These are phyloP conservation scores for Caranx ignobilis DNA, from an alignment of 2,113 vertebrate genomes.

Conservation along the genomic window DNA sequence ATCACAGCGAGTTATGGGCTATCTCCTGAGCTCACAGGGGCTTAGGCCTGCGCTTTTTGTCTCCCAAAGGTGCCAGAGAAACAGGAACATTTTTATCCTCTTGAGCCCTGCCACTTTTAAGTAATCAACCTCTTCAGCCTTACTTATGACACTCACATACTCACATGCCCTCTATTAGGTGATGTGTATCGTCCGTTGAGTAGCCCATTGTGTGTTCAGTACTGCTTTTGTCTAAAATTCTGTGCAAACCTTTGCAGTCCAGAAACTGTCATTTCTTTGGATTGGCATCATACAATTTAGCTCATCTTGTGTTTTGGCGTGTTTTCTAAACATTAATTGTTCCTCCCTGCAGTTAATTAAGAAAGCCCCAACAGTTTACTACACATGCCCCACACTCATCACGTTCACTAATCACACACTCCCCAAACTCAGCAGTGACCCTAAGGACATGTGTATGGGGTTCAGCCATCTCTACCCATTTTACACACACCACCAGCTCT, in stretches of 20 bases:
- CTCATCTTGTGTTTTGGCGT: constrained; percentile 61
- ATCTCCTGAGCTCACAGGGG: constrained; percentile 63
- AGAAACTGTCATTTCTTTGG: constrained; percentile 50
- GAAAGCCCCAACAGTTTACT: constrained; percentile 70
- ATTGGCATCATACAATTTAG: constrained; percentile 54
- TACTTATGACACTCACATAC: constrained; percentile 85
- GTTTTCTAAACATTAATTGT: constrained; percentile 69
- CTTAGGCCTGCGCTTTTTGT: constrained; percentile 61
- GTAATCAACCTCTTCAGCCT: constrained; percentile 77
- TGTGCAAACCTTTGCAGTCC: constrained; percentile 31
- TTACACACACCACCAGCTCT: constrained; percentile 26
- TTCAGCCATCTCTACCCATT: constrained; percentile 44
- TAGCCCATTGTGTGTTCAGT: constrained; percentile 33
- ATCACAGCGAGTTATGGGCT: constrained; percentile 83
- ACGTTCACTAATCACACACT: constrained; percentile 68
- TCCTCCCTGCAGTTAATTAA: constrained; percentile 72
- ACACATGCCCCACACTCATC: constrained; percentile 62
- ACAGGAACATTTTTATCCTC: constrained; percentile 70
- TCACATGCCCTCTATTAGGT: constrained; percentile 43
- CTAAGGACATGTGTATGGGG: constrained; percentile 54
- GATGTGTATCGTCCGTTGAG: constrained; percentile 22
- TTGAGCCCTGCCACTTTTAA: constrained; percentile 77
- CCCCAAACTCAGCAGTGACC: constrained; percentile 67
- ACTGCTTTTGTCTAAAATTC: constrained; percentile 41
- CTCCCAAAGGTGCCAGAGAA: constrained; percentile 69